phyloP scores from a whole-genome alignment of 2,113 vertebrate genomes.

The Cyprinodon variegatus region DNA sequence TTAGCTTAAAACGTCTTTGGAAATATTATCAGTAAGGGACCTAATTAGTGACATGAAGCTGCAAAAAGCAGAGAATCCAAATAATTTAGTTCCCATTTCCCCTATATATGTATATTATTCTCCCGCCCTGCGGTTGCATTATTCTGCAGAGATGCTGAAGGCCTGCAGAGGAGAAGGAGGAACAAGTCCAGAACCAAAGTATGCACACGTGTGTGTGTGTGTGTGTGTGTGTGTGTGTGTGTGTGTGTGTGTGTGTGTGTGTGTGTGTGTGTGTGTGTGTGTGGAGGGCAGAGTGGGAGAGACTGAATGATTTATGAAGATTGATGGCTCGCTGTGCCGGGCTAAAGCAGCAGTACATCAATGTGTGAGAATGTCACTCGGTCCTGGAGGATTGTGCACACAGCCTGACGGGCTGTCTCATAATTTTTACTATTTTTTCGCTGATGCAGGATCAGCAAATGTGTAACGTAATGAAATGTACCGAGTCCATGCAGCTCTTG shows the following conservation, averaged over 20 bases:
- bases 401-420: constrained; percentile 4
- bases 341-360: constrained; percentile 42
- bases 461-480: constrained; percentile 11
- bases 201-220: constrained; percentile 8
- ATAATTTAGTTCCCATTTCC: constrained; percentile 20
- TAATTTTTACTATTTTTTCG: constrained; percentile 24
- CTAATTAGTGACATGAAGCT: not conserved
- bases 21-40: not conserved
- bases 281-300: constrained; percentile 48
- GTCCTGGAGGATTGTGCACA: constrained; percentile 27
- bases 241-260: not conserved
- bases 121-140: constrained; percentile 18
- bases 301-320: constrained; percentile 72
- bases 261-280: constrained; percentile 10
- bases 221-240: constrained; percentile 8
- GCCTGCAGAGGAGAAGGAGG: constrained; percentile 19
- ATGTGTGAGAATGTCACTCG: constrained; percentile 39
- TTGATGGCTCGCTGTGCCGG: constrained; percentile 52
- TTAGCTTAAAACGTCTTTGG: not conserved
- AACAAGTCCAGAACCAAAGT: constrained; percentile 3
- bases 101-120: constrained; percentile 3
- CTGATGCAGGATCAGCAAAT: constrained; percentile 25
- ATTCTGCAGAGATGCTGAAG: constrained; percentile 30
- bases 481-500: not conserved
- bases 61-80: not conserved